phyloP scores from a whole-genome alignment of 2,888 invertebrate species.

The Euproctis similis region DNA sequence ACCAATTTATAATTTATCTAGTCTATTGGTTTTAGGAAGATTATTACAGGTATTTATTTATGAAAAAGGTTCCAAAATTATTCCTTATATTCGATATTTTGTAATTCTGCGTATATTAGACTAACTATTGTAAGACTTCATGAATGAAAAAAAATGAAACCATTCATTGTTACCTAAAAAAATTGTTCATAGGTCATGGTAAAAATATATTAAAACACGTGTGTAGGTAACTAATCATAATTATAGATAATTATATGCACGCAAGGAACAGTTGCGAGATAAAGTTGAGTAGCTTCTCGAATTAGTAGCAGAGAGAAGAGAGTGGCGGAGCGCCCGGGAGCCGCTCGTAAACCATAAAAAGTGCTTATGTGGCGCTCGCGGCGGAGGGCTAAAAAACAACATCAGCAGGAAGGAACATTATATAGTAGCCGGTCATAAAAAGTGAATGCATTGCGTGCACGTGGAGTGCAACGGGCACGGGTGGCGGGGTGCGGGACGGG shows the following conservation, averaged over 20 bases:
- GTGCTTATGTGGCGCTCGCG: slow-evolving; percentile 68
- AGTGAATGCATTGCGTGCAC: slow-evolving; percentile 72
- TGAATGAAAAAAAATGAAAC: too few species aligned
- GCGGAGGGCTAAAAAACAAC: slow-evolving; percentile 58
- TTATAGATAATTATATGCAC: slow-evolving; percentile 13
- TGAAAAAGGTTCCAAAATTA: too few species aligned
- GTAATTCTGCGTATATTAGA: too few species aligned
- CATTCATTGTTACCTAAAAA: too few species aligned
- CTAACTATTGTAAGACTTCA: too few species aligned
- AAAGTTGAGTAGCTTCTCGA: slow-evolving; percentile 35
- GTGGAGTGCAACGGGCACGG: slow-evolving; percentile 54
- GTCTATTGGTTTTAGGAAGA: too few species aligned
- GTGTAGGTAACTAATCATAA: slow-evolving; percentile 3
- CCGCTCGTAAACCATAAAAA: slow-evolving; percentile 67
- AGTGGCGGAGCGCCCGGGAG: slow-evolving; percentile 52
- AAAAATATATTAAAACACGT: slow-evolving; percentile 4
- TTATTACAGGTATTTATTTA: too few species aligned
- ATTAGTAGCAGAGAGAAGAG: slow-evolving; percentile 52
- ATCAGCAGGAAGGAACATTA: slow-evolving; percentile 66
- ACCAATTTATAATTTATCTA: too few species aligned
- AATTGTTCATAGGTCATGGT: neutral
- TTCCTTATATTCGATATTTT: too few species aligned
- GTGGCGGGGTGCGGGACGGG: slow-evolving; percentile 20
- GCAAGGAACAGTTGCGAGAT: slow-evolving; percentile 21
- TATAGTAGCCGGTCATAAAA: slow-evolving; percentile 70